These are phyloP conservation scores for Drosophila lini DNA, from an alignment of 1,140 invertebrate species.

Conservation along the genomic window DNA sequence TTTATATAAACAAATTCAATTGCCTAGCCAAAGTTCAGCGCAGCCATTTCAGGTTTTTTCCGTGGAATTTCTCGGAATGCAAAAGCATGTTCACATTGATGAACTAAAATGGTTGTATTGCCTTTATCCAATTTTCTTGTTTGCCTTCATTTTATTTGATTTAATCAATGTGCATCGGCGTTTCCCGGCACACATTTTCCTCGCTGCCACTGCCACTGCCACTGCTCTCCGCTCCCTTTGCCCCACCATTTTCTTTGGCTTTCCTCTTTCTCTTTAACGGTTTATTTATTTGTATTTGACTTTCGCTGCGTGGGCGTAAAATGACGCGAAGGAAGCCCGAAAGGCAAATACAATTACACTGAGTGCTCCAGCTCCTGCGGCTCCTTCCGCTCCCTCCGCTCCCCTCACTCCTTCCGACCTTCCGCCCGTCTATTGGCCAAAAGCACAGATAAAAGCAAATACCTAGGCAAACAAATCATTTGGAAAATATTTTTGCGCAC, in stretches of 20 bases:
- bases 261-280: constrained; percentile 53
- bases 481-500: constrained; percentile 76
- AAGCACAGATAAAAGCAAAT: constrained; percentile 75
- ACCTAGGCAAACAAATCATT: constrained; percentile 79
- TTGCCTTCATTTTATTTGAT: constrained; percentile 72
- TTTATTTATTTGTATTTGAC: constrained; percentile 79
- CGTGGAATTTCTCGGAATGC: constrained; percentile 4
- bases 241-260: constrained; percentile 15
- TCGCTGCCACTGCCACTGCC: background rate
- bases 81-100: constrained; percentile 32
- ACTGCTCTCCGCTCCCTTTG: background rate
- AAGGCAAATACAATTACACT: constrained; percentile 79
- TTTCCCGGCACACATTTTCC: constrained; percentile 40
- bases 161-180: constrained; percentile 66
- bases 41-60: background rate
- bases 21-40: background rate
- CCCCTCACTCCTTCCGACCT: background rate
- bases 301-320: constrained; percentile 65
- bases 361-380: constrained; percentile 64
- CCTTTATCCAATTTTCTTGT: constrained; percentile 72
- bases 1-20: constrained; percentile 1
- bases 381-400: background rate
- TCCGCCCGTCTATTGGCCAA: constrained; percentile 27
- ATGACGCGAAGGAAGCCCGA: constrained; percentile 68
- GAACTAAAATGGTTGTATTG: constrained; percentile 34